Evolutionary conservation across 64 coral and sea anemone species (phyloP).

Genomic region (Anthopleura sola): DNA sequence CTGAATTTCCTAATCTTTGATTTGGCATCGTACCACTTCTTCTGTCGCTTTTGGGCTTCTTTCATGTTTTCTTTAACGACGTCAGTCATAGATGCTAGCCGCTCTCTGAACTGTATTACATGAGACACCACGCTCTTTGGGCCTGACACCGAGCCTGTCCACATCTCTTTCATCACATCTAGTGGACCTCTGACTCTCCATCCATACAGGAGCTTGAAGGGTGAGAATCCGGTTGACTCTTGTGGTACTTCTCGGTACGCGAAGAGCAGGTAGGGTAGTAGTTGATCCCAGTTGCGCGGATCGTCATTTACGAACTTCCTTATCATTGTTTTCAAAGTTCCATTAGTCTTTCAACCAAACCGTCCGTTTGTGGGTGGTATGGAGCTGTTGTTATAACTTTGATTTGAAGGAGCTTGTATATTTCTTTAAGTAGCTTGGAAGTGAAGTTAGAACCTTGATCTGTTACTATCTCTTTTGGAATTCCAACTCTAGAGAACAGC

Average conservation of each 20-base stretch:
- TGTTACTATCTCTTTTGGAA: constrained; percentile 45
- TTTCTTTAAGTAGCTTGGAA: constrained; percentile 29
- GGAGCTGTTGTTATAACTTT: not conserved
- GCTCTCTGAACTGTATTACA: constrained; percentile 14
- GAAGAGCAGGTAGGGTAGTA: constrained; percentile 23
- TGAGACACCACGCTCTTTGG: not conserved
- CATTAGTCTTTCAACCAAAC: constrained; percentile 43
- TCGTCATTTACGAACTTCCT: not conserved
- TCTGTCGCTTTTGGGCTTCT: not conserved
- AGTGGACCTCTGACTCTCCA: constrained; percentile 32
- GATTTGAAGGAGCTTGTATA: constrained; percentile 32
- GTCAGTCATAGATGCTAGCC: not conserved
- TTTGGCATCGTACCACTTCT: no score
- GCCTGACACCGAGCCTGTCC: not conserved
- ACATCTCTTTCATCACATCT: constrained; percentile 38
- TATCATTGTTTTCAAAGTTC: constrained; percentile 46
- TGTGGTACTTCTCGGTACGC: constrained; percentile 48
- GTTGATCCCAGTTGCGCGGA: constrained; percentile 29
- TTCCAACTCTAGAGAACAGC: constrained; percentile 40
- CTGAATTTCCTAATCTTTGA: no score
- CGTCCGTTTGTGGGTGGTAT: constrained; percentile 41
- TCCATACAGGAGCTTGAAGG: constrained; percentile 47
- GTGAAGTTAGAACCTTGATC: constrained; percentile 52
- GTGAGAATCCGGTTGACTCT: constrained; percentile 46
- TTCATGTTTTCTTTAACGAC: not conserved